Conservation (phyloP, 1,140 invertebrate species). For the Platorchestia sp. region DNA sequence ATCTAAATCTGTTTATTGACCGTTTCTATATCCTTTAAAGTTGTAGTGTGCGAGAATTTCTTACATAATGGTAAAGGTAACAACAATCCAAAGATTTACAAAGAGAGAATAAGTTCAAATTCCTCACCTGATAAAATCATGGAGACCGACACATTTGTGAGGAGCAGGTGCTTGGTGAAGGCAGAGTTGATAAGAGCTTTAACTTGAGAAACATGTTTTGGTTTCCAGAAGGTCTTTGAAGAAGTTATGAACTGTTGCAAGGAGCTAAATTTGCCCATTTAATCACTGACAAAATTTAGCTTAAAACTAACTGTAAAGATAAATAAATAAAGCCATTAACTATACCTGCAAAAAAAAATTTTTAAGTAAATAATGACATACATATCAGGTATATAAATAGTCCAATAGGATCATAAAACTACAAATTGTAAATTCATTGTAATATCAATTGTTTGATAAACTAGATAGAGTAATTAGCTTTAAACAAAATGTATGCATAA, state of each 20-base stretch:
- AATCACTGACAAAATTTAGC: background rate
- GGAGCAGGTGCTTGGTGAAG: slow-evolving; percentile 79
- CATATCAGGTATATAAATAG: no score
- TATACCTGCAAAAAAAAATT: background rate
- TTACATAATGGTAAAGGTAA: no score
- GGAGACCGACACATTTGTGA: slow-evolving; percentile 89
- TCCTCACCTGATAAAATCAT: slow-evolving; percentile 78
- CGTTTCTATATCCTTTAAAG: no score
- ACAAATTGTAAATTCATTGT: no score
- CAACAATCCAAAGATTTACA: no score
- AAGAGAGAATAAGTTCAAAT: background rate
- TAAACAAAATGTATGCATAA: no score
- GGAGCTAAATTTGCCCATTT: background rate
- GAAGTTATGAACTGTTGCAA: background rate
- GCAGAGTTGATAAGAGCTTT: slow-evolving; percentile 29
- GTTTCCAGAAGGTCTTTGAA: background rate
- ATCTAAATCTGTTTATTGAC: no score
- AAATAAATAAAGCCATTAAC: background rate
- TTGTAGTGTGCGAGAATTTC: no score
- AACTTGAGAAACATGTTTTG: background rate
- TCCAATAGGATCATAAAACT: no score
- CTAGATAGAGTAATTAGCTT: no score
- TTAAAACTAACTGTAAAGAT: background rate
- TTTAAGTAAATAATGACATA: background rate
- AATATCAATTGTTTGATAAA: no score